Percentiles rank a stretch among this genome's conserved stretches.
Evolutionary conservation across 2,888 invertebrate species (phyloP).

Genomic region (Polydesmus complanatus): DNA sequence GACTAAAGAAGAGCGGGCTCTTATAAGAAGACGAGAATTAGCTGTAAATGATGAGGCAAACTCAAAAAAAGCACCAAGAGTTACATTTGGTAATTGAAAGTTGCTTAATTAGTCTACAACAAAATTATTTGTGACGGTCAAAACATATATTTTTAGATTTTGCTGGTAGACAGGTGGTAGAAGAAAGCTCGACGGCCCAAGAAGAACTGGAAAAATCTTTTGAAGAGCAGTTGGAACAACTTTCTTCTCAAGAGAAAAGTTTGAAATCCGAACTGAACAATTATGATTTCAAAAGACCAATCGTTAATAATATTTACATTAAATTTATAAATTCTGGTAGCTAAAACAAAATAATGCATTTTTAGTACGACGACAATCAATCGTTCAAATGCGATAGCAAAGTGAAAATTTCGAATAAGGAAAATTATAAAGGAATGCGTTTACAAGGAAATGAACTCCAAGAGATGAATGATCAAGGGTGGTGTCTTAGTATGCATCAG

Average conservation of each 20-base stretch:
- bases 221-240: slow-evolving; percentile 1
- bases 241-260: slow-evolving; percentile 7
- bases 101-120: background rate
- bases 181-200: slow-evolving; percentile 27
- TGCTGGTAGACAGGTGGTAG: slow-evolving; percentile 37
- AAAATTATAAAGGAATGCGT: slow-evolving; percentile 20
- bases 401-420: too few species aligned
- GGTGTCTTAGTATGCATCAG: slow-evolving; percentile 88
- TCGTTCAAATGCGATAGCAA: too few species aligned
- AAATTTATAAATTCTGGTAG: too few species aligned
- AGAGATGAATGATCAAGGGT: slow-evolving; percentile 71
- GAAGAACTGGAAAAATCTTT: slow-evolving; percentile 14
- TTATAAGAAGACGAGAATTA: slow-evolving; percentile 50
- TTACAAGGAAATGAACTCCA: slow-evolving; percentile 60
- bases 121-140: background rate
- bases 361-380: too few species aligned
- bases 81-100: slow-evolving; percentile 36
- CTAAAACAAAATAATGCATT: too few species aligned
- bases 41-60: slow-evolving; percentile 53
- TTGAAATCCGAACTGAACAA: slow-evolving; percentile 4
- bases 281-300: background rate
- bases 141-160: slow-evolving; percentile 12
- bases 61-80: slow-evolving; percentile 48
- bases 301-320: too few species aligned
- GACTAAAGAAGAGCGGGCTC: slow-evolving; percentile 50